phyloP scores from a whole-genome alignment of 2,113 vertebrate genomes.

The Callospermophilus lateralis region DNA sequence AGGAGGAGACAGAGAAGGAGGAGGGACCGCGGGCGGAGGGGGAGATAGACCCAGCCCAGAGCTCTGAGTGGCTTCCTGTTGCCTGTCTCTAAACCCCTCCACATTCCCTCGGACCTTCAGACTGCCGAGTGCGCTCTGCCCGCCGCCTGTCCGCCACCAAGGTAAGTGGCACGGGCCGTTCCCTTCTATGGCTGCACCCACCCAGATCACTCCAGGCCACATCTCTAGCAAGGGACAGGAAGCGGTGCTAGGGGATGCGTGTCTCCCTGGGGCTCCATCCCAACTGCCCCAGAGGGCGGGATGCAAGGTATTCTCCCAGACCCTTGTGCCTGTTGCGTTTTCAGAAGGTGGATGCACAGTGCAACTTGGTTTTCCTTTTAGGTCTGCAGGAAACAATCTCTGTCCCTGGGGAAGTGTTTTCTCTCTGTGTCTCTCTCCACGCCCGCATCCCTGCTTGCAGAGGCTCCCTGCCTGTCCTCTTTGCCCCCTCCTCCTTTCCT shows the following conservation, averaged over 20 bases:
- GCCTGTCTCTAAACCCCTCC: conserved; percentile 87
- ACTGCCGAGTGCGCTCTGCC: conserved; percentile 85
- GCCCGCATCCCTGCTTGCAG: neutral
- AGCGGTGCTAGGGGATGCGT: neutral
- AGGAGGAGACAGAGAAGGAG: conserved; percentile 84
- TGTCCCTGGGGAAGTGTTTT: neutral
- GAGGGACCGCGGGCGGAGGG: conserved; percentile 59
- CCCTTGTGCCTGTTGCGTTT: neutral
- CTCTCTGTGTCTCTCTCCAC: neutral
- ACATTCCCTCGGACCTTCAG: conserved; percentile 90
- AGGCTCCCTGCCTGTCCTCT: conserved; percentile 18
- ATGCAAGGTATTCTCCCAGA: no score
- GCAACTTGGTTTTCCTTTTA: neutral
- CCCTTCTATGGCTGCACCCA: neutral
- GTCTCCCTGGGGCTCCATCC: neutral
- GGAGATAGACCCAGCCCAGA: conserved; percentile 90
- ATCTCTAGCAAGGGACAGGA: neutral
- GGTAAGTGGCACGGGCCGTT: conserved; percentile 83
- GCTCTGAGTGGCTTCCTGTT: conserved; percentile 90
- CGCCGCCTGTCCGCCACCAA: conserved; percentile 84
- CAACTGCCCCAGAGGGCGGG: neutral
- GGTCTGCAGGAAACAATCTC: neutral
- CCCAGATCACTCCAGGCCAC: neutral
- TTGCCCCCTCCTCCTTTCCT: neutral
- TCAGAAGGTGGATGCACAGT: neutral